A percentile compares a stretch with the other conserved stretches of the same genome.
Evolutionary conservation across 1,140 invertebrate genomes (phyloP).

Genomic region (Meteorus sp.): DNA sequence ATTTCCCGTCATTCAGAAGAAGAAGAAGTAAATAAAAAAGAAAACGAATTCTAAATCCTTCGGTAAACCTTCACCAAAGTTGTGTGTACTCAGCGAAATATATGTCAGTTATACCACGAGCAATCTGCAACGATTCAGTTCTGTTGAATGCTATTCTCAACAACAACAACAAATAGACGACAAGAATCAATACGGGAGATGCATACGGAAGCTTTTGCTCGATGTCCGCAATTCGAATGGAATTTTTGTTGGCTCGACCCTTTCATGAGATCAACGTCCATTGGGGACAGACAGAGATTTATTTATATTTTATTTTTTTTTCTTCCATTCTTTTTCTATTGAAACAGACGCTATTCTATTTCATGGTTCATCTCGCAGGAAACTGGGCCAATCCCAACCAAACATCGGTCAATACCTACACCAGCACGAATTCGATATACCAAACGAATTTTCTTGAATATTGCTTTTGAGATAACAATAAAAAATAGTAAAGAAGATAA

Average conservation of each 20-base stretch:
- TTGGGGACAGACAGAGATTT: not conserved
- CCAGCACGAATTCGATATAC: constrained; percentile 11
- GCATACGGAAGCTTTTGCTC: too few species aligned
- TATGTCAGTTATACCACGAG: too few species aligned
- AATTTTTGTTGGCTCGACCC: not conserved
- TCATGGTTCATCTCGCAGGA: constrained; percentile 11
- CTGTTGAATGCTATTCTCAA: too few species aligned
- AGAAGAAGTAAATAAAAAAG: too few species aligned
- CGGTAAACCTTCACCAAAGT: too few species aligned
- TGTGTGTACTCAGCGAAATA: too few species aligned
- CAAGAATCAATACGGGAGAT: too few species aligned
- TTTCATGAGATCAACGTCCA: not conserved
- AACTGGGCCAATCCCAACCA: constrained; percentile 16
- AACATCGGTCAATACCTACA: constrained; percentile 6
- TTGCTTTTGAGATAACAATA: too few species aligned
- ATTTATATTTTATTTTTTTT: not conserved
- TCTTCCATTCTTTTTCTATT: not conserved
- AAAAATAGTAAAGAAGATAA: not conserved
- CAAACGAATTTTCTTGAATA: not conserved
- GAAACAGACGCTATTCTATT: not conserved
- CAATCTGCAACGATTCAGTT: too few species aligned
- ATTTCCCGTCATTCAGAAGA: not conserved
- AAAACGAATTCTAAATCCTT: too few species aligned
- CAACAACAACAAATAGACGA: too few species aligned
- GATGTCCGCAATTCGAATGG: constrained; percentile 1